These are phyloP conservation scores for Eriosoma lanigerum DNA, from an alignment of 1,140 invertebrate species.

Conservation along the genomic window DNA sequence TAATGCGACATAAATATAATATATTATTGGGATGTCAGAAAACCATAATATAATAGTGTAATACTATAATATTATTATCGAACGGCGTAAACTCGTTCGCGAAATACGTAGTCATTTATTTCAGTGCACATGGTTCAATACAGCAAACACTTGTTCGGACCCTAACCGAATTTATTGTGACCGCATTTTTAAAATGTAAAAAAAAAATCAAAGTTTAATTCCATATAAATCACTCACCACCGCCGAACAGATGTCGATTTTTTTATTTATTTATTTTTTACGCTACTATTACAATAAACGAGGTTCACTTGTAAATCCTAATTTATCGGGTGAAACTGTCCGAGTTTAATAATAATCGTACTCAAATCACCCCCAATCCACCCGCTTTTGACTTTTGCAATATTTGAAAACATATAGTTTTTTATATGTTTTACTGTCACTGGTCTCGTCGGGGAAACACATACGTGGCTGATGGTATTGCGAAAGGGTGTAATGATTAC, in stretches of 20 bases:
- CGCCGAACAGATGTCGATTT: conserved; percentile 15
- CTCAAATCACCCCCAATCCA: not conserved
- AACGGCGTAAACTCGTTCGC: not conserved
- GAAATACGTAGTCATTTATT: not conserved
- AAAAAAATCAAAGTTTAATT: conserved; percentile 9
- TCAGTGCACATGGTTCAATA: not conserved
- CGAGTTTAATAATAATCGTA: not conserved
- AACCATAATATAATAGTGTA: not conserved
- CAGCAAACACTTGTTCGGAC: not conserved
- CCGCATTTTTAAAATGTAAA: conserved; percentile 14
- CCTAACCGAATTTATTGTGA: not conserved
- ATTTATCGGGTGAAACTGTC: conserved; percentile 22
- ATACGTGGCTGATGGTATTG: not conserved
- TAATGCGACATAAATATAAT: no score
- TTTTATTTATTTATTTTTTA: no score
- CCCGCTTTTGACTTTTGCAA: not conserved
- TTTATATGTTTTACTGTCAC: not conserved
- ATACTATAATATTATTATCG: not conserved
- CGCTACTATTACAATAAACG: not conserved
- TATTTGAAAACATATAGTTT: not conserved
- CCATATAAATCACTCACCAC: not conserved
- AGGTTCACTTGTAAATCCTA: conserved; percentile 34
- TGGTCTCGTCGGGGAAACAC: not conserved
- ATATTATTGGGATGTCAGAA: no score
- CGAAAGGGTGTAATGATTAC: conserved; percentile 12